phyloP scores from a whole-genome alignment of 2,888 invertebrate species.

The Apamea monoglypha region DNA sequence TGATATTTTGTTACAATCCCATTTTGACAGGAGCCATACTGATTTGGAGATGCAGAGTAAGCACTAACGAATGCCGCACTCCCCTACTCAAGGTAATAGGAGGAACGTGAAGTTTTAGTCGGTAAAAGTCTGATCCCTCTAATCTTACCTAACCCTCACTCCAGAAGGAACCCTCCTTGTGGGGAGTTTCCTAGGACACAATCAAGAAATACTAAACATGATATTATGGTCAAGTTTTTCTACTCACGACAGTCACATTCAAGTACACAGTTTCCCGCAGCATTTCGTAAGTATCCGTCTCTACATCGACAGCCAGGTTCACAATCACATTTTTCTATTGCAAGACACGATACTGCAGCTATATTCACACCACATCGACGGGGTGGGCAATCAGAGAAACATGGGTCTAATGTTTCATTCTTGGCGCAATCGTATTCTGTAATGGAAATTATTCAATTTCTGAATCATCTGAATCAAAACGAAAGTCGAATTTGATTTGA shows the following conservation, averaged over 20 bases:
- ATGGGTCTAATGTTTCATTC: conserved; percentile 51
- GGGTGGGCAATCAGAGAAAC: conserved; percentile 46
- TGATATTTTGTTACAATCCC: neutral
- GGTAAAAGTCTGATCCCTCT: neutral
- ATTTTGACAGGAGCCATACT: neutral
- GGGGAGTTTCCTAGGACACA: neutral
- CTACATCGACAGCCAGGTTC: conserved; percentile 44
- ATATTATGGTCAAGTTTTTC: neutral
- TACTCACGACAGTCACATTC: conserved; percentile 47
- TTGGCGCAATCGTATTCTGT: conserved; percentile 47
- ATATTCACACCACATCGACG: conserved; percentile 51
- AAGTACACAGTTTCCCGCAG: conserved; percentile 27
- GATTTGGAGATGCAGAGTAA: neutral
- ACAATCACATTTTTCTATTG: conserved; percentile 17
- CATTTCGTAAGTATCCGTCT: conserved; percentile 40
- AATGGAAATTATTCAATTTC: conserved; percentile 6
- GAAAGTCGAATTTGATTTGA: neutral
- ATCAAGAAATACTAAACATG: neutral
- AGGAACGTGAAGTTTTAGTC: neutral
- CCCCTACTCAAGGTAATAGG: neutral
- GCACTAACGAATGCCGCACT: neutral
- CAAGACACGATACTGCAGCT: conserved; percentile 44
- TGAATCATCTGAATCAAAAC: neutral
- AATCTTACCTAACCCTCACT: neutral
- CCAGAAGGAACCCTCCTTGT: neutral